These are phyloP conservation scores for Chrysomela aeneicollis DNA, from an alignment of 2,888 invertebrate genomes.

Conservation along the genomic window DNA sequence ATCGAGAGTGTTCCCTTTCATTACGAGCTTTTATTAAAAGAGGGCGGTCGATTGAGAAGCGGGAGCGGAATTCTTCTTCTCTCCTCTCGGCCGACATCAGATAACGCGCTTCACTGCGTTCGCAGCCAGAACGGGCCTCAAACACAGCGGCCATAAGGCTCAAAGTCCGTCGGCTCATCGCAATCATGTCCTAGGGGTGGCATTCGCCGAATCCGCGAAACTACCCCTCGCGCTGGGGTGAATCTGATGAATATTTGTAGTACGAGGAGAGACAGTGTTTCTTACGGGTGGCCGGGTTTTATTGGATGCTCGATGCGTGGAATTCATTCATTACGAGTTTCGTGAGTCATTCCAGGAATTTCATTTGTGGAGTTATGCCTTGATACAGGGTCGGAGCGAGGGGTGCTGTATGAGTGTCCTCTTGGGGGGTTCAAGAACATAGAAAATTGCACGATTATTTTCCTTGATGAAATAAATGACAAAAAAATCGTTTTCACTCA, in stretches of 20 bases:
- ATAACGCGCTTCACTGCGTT: background rate
- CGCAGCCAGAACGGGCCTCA: background rate
- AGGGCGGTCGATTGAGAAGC: constrained; percentile 50
- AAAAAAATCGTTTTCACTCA: no score
- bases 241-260: constrained; percentile 58
- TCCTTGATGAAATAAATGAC: no score
- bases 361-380: constrained; percentile 16
- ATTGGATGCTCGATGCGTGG: constrained; percentile 50
- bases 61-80: constrained; percentile 17
- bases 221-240: constrained; percentile 41
- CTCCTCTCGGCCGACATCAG: background rate
- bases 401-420: no score
- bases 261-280: constrained; percentile 56
- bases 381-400: background rate
- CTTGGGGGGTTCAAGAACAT: no score
- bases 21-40: constrained; percentile 58
- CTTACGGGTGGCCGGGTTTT: constrained; percentile 57
- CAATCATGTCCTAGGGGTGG: constrained; percentile 16
- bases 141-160: background rate
- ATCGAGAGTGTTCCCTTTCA: constrained; percentile 56
- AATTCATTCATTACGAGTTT: constrained; percentile 35
- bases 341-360: constrained; percentile 32
- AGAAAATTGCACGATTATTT: no score
- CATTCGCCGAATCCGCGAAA: constrained; percentile 10
- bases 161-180: constrained; percentile 1